phyloP scores from a whole-genome alignment of 2,113 vertebrate species.

The Erythrolamprus reginae region DNA sequence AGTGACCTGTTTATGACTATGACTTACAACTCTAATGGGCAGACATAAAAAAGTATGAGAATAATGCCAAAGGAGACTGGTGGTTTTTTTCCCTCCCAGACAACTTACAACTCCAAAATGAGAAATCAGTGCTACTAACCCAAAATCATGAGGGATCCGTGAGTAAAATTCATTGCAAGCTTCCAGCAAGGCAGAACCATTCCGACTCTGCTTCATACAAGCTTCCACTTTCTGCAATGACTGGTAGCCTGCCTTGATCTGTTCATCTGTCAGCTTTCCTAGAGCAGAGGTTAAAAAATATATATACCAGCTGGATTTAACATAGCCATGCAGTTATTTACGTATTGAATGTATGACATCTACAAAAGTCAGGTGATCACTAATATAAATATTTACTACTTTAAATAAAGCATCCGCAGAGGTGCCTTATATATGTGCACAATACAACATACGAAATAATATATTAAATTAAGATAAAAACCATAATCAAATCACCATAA shows the following conservation, averaged over 20 bases:
- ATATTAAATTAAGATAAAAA: too few relatives aligned
- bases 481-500: too few relatives aligned
- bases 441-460: too few relatives aligned
- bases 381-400: too few relatives aligned
- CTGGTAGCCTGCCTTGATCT: slow-evolving; percentile 81
- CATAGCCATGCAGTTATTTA: too few relatives aligned
- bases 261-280: slow-evolving; percentile 85
- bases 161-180: slow-evolving; percentile 93
- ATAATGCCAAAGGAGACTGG: not conserved
- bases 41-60: not conserved
- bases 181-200: slow-evolving; percentile 67
- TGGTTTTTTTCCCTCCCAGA: accelerated
- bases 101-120: not conserved
- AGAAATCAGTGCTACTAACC: slow-evolving; percentile 57
- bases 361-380: too few relatives aligned
- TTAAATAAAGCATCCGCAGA: too few relatives aligned
- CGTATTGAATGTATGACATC: too few relatives aligned
- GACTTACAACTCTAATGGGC: not conserved
- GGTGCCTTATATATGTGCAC: too few relatives aligned
- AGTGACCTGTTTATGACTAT: too few relatives aligned
- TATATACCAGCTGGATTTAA: not conserved
- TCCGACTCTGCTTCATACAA: slow-evolving; percentile 73
- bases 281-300: not conserved
- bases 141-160: slow-evolving; percentile 88
- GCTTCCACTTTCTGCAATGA: slow-evolving; percentile 82